Conservation (phyloP, 1,140 invertebrate species). For the Diachasma alloeum region DNA sequence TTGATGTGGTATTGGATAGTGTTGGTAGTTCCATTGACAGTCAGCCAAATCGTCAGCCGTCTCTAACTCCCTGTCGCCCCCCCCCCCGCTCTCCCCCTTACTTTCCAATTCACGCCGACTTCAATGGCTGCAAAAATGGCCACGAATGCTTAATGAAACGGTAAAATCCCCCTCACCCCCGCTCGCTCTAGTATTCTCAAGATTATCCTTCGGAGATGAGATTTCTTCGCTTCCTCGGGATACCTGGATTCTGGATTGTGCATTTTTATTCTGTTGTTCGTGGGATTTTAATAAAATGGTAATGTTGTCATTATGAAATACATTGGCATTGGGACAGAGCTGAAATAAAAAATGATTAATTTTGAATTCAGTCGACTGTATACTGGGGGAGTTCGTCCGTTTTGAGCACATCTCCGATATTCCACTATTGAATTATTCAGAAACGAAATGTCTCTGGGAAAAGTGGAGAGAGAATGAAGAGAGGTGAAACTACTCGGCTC, state of each 20-base stretch:
- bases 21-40: slow-evolving; percentile 5
- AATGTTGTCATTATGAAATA: background rate
- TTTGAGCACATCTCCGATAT: slow-evolving; percentile 12
- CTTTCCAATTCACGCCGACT: slow-evolving; percentile 16
- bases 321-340: slow-evolving; percentile 6
- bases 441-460: slow-evolving; percentile 12
- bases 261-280: background rate
- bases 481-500: background rate
- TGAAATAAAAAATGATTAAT: slow-evolving; percentile 19
- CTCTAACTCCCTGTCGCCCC: too few relatives aligned
- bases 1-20: slow-evolving; percentile 3
- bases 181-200: background rate
- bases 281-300: background rate
- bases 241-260: background rate
- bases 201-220: background rate
- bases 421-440: slow-evolving; percentile 28
- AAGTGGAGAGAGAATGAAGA: background rate
- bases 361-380: background rate
- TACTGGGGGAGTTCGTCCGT: slow-evolving; percentile 11
- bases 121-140: background rate
- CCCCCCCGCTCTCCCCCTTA: background rate
- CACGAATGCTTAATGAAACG: background rate
- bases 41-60: slow-evolving; percentile 9
- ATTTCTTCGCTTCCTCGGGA: background rate
- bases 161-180: background rate